Base-by-base conservation (phyloP, 2,797 vertebrate genomes). In the Arrhamphus sclerolepis region DNA sequence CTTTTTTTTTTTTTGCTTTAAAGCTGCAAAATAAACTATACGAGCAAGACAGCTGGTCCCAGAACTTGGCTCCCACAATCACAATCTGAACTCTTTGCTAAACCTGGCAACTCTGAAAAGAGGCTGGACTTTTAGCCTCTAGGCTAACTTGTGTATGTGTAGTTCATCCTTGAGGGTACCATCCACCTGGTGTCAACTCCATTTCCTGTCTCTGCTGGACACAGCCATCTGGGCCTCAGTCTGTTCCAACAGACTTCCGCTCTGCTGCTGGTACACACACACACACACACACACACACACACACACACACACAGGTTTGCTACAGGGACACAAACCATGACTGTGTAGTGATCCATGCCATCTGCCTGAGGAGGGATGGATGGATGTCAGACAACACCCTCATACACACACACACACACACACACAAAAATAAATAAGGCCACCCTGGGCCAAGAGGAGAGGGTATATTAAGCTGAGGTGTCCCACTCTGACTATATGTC, bases 201-300 rank as follows among this genome's bases (percentile, higher is more conserved):
- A 88, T 82, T 85, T 86, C 82, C 85, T 78, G 81, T 81, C 82
- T 83, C 87, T 66, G 73, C 66, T 63, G 83, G 83, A 89, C 85
- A 68, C 34, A 53, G 78, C 92, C 92, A 94, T 93, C 90, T 93
- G 92, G 78, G 78, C 75, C 55, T 65, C 89, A 88, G 85, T 91
- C 89, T 92, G 91, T 87, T 89, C 85, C 81, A 81, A 56, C 71
- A 83, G 64, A 63, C 78, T 67, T 46, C 53, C 52, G 62, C 34
- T 46, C 48, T 47, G 38, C 59, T 47, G 42, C 56, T 46, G 47
- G 38, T 56, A 14, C 22, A 56, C 52, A 21, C 49, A 51, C 60
- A 55, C 43, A 53, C 46, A 55, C 47, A 60, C 7, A 55, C 60
- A 46, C 44, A 49, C 10, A 46, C 11, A 44, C 40, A 56, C 50